Evolutionary conservation across 2,113 vertebrate species (phyloP).

Genomic region (Rhea pennata): DNA sequence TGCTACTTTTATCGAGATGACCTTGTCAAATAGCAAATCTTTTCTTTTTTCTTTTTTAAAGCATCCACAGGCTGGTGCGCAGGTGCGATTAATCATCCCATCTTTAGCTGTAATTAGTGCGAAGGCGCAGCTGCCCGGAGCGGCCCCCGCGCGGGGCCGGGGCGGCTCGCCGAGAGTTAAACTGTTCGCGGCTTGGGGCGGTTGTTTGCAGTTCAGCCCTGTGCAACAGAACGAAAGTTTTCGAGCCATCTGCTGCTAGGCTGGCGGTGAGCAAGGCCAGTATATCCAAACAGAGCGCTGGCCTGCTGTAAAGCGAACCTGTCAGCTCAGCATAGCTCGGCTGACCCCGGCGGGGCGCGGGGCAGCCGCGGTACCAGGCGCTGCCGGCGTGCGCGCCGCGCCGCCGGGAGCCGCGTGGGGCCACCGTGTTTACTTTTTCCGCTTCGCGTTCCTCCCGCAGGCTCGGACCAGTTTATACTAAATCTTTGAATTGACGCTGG

Average conservation of each 20-base stretch:
- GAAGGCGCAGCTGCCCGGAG: background rate
- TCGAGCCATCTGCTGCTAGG: conserved; percentile 95
- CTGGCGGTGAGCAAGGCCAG: conserved; percentile 89
- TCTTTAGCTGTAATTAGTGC: conserved; percentile 4
- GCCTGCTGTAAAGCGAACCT: conserved; percentile 93
- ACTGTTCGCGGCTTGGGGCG: conserved; percentile 79
- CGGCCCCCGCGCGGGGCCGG: background rate
- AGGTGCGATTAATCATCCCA: conserved; percentile 51
- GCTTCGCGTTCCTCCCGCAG: conserved; percentile 79
- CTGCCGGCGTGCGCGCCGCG: conserved; percentile 68
- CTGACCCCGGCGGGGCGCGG: conserved; percentile 82
- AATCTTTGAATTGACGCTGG: conserved; percentile 77
- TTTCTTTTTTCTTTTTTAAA: background rate
- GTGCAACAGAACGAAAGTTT: conserved; percentile 87
- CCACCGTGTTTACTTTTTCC: conserved; percentile 88
- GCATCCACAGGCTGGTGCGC: conserved; percentile 24
- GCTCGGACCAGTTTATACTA: conserved; percentile 80
- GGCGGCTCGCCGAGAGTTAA: conserved; percentile 78
- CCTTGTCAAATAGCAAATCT: conserved; percentile 45
- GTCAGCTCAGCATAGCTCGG: conserved; percentile 87
- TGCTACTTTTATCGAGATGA: conserved; percentile 52
- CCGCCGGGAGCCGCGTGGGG: conserved; percentile 76
- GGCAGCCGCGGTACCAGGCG: conserved; percentile 90
- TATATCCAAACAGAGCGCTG: conserved; percentile 91
- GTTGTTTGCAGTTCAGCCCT: conserved; percentile 83